phyloP scores from a whole-genome alignment of 2,888 invertebrate genomes.

The Panzeria rudis region DNA sequence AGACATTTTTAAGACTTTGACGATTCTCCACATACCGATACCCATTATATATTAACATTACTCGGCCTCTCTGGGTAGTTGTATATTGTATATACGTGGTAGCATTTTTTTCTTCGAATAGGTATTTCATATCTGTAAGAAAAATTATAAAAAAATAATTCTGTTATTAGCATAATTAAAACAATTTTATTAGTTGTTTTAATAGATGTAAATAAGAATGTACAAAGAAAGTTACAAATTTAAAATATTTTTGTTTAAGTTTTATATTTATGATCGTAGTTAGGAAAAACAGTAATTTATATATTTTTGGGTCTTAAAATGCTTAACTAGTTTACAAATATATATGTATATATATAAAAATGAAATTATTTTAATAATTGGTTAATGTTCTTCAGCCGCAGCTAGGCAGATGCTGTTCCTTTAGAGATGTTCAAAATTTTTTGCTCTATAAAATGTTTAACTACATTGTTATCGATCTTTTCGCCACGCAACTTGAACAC shows the following conservation, averaged over 20 bases:
- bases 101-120: slow-evolving; percentile 80
- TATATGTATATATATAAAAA: background rate
- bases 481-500: slow-evolving; percentile 81
- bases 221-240: slow-evolving; percentile 8
- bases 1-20: slow-evolving; percentile 83
- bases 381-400: slow-evolving; percentile 56
- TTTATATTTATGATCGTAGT: slow-evolving; percentile 39
- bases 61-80: slow-evolving; percentile 83
- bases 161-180: slow-evolving; percentile 9
- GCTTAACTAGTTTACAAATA: slow-evolving; percentile 17
- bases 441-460: slow-evolving; percentile 79
- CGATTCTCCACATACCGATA: slow-evolving; percentile 83
- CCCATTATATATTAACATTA: slow-evolving; percentile 83
- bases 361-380: slow-evolving; percentile 46
- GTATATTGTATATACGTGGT: slow-evolving; percentile 81
- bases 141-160: slow-evolving; percentile 62
- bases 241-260: background rate
- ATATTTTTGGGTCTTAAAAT: slow-evolving; percentile 14
- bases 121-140: slow-evolving; percentile 78
- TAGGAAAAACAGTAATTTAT: background rate
- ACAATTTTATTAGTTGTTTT: slow-evolving; percentile 11
- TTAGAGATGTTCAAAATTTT: slow-evolving; percentile 77
- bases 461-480: slow-evolving; percentile 75
- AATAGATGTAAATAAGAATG: background rate
- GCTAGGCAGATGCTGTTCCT: slow-evolving; percentile 50